phyloP scores from a whole-genome alignment of 2,888 invertebrate species.

The Cacoxenus indagator region DNA sequence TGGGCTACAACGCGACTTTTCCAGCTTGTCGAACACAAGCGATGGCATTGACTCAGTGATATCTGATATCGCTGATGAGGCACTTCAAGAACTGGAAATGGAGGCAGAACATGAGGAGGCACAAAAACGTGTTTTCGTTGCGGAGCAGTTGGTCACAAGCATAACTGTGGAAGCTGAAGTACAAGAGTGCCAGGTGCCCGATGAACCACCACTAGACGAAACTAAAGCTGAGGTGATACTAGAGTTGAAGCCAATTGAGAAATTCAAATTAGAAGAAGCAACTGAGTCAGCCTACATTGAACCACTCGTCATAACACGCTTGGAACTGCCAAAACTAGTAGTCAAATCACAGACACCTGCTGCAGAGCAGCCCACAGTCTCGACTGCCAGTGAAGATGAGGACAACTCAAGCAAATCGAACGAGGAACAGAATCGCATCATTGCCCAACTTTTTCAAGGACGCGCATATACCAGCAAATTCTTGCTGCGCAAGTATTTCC shows the following conservation, averaged over 20 bases:
- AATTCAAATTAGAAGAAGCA: not conserved
- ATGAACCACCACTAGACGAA: not conserved
- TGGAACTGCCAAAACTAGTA: conserved; percentile 51
- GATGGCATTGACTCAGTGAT: conserved; percentile 67
- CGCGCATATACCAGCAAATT: conserved; percentile 40
- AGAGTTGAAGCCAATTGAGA: conserved; percentile 34
- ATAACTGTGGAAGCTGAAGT: not conserved
- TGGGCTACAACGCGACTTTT: conserved; percentile 51
- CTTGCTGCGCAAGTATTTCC: conserved; percentile 62
- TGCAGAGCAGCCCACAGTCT: conserved; percentile 1
- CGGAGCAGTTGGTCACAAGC: conserved; percentile 16
- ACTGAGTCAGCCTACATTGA: conserved; percentile 5
- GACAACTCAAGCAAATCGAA: conserved; percentile 36
- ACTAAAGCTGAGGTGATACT: conserved; percentile 31
- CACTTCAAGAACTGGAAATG: conserved; percentile 59
- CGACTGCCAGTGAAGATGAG: conserved; percentile 37
- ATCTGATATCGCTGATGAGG: conserved; percentile 66
- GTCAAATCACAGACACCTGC: conserved; percentile 34
- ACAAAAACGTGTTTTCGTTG: conserved; percentile 16
- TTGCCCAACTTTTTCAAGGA: conserved; percentile 60
- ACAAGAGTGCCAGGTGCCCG: not conserved
- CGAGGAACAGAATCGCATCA: conserved; percentile 61
- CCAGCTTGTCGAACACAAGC: conserved; percentile 65
- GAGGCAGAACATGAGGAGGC: conserved; percentile 56
- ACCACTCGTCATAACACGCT: conserved; percentile 49